Evolutionary conservation across 2,797 vertebrate species (phyloP), one percentile per base, ranked within the genome.

Genomic region (Tamandua tetradactyla): DNA sequence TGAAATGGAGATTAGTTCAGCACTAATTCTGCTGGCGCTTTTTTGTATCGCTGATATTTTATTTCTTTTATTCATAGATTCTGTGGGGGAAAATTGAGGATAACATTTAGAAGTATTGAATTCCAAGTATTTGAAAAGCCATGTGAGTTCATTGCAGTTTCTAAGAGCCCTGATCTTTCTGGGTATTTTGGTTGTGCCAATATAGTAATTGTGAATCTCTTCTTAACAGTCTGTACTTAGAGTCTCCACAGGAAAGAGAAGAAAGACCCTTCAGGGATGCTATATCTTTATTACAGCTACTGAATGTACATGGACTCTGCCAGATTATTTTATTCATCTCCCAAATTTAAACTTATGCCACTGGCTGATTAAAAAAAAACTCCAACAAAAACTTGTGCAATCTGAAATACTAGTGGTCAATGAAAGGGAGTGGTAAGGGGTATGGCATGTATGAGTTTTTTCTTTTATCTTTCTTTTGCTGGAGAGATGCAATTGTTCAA

Each of bases 321-420:
- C 52, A 91, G 32, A 78, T 81, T n/a, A 62, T 64, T 71, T 78
- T 47, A 72, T 44, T 93, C 25, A n/a, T 71, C 14, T 93, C 32
- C 30, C 66, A 66, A 72, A 93, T 88, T 90, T 74, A 91, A 95
- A 89, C 5, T 86, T 86, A 82, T 88, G 66, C 62, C 35, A 75
- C 25, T 52, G 23, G 30, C 1, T 47, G 47, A 37, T 47, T 81
- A 40, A 78, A 83, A 49, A 10, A 49, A 49, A 52, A 52, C 87
- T 76, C 17, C 37, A 74, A 18, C 57, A 68, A 76, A 94, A 92
- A 62, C 18, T 17, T 23, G n/a, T 52, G 7, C 5, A 85, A 30
- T 44, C 37, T 64, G 25, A 47, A 68, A n/a, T n/a, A n/a, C n/a
- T n/a, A n/a, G n/a, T n/a, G n/a, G n/a, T n/a, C n/a, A n/a, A n/a